phyloP scores from a whole-genome alignment of 2,888 invertebrate species.

The Lasioglossum pauxillum region DNA sequence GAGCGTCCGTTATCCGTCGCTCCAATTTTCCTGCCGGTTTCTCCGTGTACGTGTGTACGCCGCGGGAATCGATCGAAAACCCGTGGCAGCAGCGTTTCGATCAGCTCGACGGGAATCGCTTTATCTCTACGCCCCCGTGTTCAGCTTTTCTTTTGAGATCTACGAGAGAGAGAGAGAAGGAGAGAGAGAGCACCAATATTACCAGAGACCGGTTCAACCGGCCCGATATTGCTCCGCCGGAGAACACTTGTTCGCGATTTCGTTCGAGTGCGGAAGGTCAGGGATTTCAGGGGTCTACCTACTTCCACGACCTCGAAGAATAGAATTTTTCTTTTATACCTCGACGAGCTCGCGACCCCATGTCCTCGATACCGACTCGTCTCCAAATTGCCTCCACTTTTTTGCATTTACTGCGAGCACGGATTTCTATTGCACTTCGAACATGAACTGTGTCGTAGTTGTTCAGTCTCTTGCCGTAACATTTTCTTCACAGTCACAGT shows the following conservation, averaged over 20 bases:
- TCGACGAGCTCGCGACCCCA: neutral
- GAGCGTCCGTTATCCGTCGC: constrained; percentile 64
- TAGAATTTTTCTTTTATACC: neutral
- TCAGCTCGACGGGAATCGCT: constrained; percentile 46
- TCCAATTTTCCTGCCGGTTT: constrained; percentile 58
- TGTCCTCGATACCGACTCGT: neutral
- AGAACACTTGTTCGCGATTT: constrained; percentile 8
- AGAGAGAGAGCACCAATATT: neutral
- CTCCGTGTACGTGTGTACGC: constrained; percentile 4
- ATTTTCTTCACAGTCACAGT: no score
- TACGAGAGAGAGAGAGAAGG: neutral
- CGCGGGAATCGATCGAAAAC: constrained; percentile 57
- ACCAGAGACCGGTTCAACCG: neutral
- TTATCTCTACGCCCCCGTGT: constrained; percentile 39
- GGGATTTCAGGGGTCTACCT: constrained; percentile 6
- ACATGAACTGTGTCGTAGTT: neutral
- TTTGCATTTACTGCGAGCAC: neutral
- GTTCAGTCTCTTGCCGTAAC: no score
- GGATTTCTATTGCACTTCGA: neutral
- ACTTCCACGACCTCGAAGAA: neutral
- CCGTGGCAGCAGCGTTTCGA: constrained; percentile 37
- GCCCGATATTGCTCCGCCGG: neutral
- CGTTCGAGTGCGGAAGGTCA: constrained; percentile 9
- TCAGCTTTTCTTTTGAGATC: constrained; percentile 22
- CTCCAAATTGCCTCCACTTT: neutral